These are phyloP conservation scores for Bombylius major DNA, from an alignment of 2,888 invertebrate species.

Conservation along the genomic window DNA sequence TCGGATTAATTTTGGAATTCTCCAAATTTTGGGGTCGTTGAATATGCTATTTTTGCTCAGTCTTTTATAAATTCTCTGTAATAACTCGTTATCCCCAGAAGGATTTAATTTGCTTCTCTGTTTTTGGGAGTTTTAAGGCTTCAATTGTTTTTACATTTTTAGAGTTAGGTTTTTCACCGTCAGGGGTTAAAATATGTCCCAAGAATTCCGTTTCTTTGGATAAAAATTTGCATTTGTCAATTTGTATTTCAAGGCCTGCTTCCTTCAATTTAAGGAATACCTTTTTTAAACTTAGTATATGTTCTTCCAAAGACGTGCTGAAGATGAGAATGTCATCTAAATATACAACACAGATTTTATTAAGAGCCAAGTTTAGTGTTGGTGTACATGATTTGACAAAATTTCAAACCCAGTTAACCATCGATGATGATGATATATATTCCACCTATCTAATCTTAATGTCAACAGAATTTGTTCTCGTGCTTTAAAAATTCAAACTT, in stretches of 20 bases:
- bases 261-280: slow-evolving; percentile 7
- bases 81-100: not conserved
- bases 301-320: slow-evolving; percentile 9
- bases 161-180: slow-evolving; percentile 10
- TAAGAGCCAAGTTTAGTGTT: no score
- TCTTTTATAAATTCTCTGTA: not conserved
- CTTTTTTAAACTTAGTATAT: slow-evolving; percentile 2
- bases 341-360: slow-evolving; percentile 11
- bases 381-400: no score
- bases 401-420: no score
- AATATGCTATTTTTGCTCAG: not conserved
- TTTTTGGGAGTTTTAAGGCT: not conserved
- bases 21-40: not conserved
- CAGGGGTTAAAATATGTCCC: slow-evolving; percentile 10
- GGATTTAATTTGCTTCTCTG: not conserved
- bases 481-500: no score
- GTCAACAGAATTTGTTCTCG: no score
- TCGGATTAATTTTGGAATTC: not conserved
- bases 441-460: no score
- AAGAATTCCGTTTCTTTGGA: slow-evolving; percentile 9
- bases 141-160: slow-evolving; percentile 7
- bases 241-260: slow-evolving; percentile 9
- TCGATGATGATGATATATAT: no score
- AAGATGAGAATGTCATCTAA: slow-evolving; percentile 12
- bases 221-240: slow-evolving; percentile 12